Evolutionary conservation across 2,797 vertebrate genomes (phyloP), one percentile per base, ranked within the genome.

Genomic region (Schizothorax lantsangensis): DNA sequence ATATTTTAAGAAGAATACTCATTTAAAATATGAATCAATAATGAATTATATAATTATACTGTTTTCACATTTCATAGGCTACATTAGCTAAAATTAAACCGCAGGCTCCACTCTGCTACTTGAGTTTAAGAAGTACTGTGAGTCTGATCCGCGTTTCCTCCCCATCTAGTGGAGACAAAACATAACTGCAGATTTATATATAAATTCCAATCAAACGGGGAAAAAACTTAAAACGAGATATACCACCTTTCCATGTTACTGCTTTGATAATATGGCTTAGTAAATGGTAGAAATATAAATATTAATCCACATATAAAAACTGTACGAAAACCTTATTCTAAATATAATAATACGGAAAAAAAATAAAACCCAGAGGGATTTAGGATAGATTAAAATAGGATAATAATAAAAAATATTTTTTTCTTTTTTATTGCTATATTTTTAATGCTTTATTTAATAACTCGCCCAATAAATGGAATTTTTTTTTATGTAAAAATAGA

Each of bases 161-260:
- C 5, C 78, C 59, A 66, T 80, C 78, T 80, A 30, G 78, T 66
- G 78, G 78, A 47, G 15, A 21, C 38, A 64, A 47, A 66, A 45
- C 26, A 2, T 47, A 80, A 80, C 23, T 80, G 40, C 57, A 45
- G 14, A 8, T 45, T 79, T 4, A 38, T 57, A n/a, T 12, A 78
- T 40, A 0, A n/a, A 17, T 3, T 40, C 21, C 33, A 59, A 36
- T 38, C 4, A 40, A 15, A 38, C 43, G 23, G 71, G 11, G 38
- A 0, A 4, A 26, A 49, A 74, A 17, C n/a, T 2, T 45, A 2
- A 49, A 75, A 75, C 1, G 0, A 19, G 2, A 45, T 45, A n/a
- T 2, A 40, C 17, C 33, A 36, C 10, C 21, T 77, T 36, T 33
- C 15, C 26, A 2, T 36, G 9, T 33, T 52, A 57, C 52, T 57